Evolutionary conservation across 2,888 invertebrate species (phyloP), one percentile per base, ranked within the genome.

Genomic region (Lottia gigantea): DNA sequence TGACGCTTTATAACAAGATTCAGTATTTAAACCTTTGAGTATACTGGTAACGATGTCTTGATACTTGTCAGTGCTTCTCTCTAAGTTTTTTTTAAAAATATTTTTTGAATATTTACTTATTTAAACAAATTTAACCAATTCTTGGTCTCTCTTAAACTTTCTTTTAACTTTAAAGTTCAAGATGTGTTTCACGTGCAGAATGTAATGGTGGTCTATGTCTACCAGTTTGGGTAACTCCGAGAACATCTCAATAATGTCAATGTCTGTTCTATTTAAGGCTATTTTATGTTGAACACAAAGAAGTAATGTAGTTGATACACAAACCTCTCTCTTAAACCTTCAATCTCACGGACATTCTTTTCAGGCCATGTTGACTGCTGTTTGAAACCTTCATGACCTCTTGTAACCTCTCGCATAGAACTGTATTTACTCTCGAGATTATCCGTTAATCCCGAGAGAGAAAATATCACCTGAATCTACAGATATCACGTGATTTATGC

Each of bases 131-230:
- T 40, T 40, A 40, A 40, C 40, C 11, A 40, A 40, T 1, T 8
- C 40, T 40, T 40, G 40, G 40, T 40, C 40, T 3, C 7, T 40
- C 2, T 40, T 40, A 40, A 40, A 40, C 40, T 55, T 55, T 55
- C 19, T 19, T 55, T 55, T 23, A 19, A 55, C 11, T 19, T 55
- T 40, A 8, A 55, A 55, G 55, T 55, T 55, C 55, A 55, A 55
- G 55, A 55, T 19, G 55, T 19, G 19, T 55, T 55, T 55, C 55
- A 55, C 55, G 55, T 55, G 55, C 55, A 55, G 55, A 55, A 55
- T 55, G 55, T 55, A 55, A 55, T 23, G 55, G 55, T 19, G 19
- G 40, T 12, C 23, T 55, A 55, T 55, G 19, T 55, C 55, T 11
- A 19, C 23, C 55, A 55, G 19, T 23, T 11, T 23, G 55, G 19